Percentiles rank a stretch among this genome's conserved stretches.
Conservation (phyloP, 30 jellyfish, hydroid and myxozoan genomes). For the Aurelia aurita complex sp. Pacific region DNA sequence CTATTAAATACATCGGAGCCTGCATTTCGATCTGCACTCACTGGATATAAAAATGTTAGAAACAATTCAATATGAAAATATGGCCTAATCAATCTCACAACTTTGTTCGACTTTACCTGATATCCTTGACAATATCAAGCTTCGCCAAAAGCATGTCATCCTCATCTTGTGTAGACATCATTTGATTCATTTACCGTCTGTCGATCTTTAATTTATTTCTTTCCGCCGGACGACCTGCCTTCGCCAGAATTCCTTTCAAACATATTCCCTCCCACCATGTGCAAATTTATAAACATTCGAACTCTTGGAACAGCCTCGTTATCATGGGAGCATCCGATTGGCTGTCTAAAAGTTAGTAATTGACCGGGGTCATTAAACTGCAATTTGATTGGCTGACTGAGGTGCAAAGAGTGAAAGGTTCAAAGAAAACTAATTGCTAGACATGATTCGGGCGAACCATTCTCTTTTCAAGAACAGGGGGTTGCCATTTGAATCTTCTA, state of each 20-base stretch:
- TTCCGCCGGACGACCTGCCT: neutral
- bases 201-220: neutral
- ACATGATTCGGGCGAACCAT: no score
- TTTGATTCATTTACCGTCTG: neutral
- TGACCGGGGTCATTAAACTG: neutral
- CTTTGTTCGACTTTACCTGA: constrained; percentile 18
- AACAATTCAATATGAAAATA: no score
- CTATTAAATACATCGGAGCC: no score
- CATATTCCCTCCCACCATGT: constrained; percentile 25
- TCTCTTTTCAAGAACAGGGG: no score
- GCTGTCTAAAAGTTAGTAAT: constrained; percentile 1
- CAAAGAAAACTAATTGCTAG: no score
- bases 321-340: constrained; percentile 17
- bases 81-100: neutral
- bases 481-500: no score
- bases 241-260: neutral
- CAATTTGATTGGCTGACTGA: constrained; percentile 15
- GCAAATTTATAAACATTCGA: constrained; percentile 12
- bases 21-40: no score
- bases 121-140: constrained; percentile 65
- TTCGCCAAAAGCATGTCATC: constrained; percentile 24
- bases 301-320: constrained; percentile 42
- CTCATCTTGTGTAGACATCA: constrained; percentile 49
- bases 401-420: neutral
- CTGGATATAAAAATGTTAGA: no score